A percentile compares a stretch with the other conserved stretches of the same genome.
Evolutionary conservation across 2,888 invertebrate species (phyloP).

Genomic region (Uropetala carovei): DNA sequence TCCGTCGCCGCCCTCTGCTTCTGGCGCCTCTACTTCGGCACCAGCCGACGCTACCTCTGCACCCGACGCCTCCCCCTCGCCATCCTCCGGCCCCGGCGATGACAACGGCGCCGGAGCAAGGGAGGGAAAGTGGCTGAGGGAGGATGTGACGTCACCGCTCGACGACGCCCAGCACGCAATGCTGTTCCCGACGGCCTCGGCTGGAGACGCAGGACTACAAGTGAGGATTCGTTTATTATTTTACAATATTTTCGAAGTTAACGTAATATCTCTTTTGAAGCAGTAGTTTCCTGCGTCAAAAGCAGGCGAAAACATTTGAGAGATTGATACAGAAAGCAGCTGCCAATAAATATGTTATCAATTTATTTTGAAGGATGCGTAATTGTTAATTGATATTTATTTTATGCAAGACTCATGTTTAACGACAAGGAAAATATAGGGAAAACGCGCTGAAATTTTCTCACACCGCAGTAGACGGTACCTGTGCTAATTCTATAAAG

Average conservation of each 20-base stretch:
- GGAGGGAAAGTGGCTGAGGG: slow-evolving; percentile 74
- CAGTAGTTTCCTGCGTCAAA: too few species aligned
- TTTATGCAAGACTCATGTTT: too few species aligned
- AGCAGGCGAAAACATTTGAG: too few species aligned
- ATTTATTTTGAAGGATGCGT: too few species aligned
- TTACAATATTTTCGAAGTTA: too few species aligned
- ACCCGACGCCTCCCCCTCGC: slow-evolving; percentile 65
- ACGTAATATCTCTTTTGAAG: too few species aligned
- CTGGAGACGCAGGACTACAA: background rate
- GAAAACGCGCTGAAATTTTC: too few species aligned
- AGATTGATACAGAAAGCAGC: too few species aligned
- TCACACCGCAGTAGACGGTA: background rate
- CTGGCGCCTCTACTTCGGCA: slow-evolving; percentile 53
- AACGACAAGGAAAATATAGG: too few species aligned
- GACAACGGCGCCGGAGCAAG: slow-evolving; percentile 73
- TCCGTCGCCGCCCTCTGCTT: background rate
- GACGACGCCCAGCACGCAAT: slow-evolving; percentile 72
- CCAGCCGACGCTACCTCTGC: slow-evolving; percentile 77
- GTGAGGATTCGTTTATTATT: background rate
- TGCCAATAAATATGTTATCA: too few species aligned
- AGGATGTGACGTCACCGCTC: slow-evolving; percentile 74
- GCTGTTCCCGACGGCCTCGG: slow-evolving; percentile 49
- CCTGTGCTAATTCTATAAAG: background rate
- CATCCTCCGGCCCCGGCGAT: background rate
- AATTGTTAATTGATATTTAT: too few species aligned